Evolutionary conservation across 2,888 invertebrate genomes (phyloP).

Genomic region (Rhamnusium bicolor): DNA sequence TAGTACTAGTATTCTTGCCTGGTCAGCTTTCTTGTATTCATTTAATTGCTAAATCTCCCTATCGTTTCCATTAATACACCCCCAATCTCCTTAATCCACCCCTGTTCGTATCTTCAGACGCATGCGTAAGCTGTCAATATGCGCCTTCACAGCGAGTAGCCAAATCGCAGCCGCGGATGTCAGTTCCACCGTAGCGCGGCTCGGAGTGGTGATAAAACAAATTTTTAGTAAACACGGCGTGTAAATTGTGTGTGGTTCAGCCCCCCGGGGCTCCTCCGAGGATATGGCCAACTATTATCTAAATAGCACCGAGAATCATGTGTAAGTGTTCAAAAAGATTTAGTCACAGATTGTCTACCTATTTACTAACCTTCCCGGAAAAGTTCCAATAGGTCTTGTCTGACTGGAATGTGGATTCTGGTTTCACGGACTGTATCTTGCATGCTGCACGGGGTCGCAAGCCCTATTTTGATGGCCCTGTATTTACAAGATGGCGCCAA

Average conservation of each 20-base stretch:
- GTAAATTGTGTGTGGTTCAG: conserved; percentile 62
- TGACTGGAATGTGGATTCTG: conserved; percentile 29
- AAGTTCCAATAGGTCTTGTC: conserved; percentile 21
- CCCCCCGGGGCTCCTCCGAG: conserved; percentile 62
- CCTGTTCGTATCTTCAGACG: background rate
- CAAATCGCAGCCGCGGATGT: conserved; percentile 35
- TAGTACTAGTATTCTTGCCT: too few species aligned
- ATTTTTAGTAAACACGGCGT: conserved; percentile 58
- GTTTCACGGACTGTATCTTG: conserved; percentile 10
- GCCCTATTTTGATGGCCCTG: conserved; percentile 30
- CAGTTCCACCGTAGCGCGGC: conserved; percentile 44
- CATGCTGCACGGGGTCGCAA: conserved; percentile 29
- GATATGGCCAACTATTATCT: conserved; percentile 66
- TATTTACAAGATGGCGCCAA: conserved; percentile 51
- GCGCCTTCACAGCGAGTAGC: conserved; percentile 17
- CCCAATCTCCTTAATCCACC: background rate
- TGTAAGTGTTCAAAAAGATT: conserved; percentile 56
- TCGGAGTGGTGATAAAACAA: conserved; percentile 27
- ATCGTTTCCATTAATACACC: background rate
- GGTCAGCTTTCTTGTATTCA: too few species aligned
- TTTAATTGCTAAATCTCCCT: too few species aligned
- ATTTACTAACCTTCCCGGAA: conserved; percentile 30
- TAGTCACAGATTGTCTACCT: background rate
- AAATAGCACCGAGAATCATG: conserved; percentile 57
- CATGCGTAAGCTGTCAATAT: conserved; percentile 28